phyloP scores from a whole-genome alignment of 2,888 invertebrate species.

The Malacosoma neustria region DNA sequence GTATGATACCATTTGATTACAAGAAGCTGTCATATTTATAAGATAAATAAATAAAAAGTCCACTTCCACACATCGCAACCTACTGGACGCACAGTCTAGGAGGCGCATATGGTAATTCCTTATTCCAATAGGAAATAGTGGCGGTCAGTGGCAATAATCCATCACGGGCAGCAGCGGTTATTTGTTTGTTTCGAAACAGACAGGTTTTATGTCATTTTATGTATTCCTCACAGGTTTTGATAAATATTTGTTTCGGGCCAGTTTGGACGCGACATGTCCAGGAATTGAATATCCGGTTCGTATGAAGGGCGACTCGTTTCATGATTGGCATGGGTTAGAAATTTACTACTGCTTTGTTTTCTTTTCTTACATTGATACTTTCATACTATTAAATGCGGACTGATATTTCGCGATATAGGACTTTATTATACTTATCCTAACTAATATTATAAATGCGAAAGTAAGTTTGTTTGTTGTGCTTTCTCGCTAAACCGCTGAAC shows the following conservation, averaged over 20 bases:
- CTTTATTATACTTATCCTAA: background rate
- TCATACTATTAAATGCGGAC: no score
- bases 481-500: no score
- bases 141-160: slow-evolving; percentile 74
- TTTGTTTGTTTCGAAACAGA: slow-evolving; percentile 52
- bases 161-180: slow-evolving; percentile 48
- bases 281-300: slow-evolving; percentile 68
- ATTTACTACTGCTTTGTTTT: slow-evolving; percentile 24
- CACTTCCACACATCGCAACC: slow-evolving; percentile 27
- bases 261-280: slow-evolving; percentile 66
- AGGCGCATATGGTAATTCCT: slow-evolving; percentile 73
- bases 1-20: no score
- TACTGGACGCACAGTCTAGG: slow-evolving; percentile 35
- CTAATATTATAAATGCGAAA: background rate
- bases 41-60: no score
- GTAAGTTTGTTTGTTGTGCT: background rate
- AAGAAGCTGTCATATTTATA: no score
- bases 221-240: slow-evolving; percentile 74
- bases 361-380: no score
- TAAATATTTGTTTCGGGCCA: slow-evolving; percentile 69
- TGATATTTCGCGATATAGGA: background rate
- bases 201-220: slow-evolving; percentile 68
- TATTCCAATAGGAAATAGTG: slow-evolving; percentile 73
- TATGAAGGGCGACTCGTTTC: slow-evolving; percentile 31
- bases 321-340: slow-evolving; percentile 52